These are phyloP conservation scores for Anser brachyrhynchus DNA, from an alignment of 2,113 vertebrate species.

Conservation along the genomic window DNA sequence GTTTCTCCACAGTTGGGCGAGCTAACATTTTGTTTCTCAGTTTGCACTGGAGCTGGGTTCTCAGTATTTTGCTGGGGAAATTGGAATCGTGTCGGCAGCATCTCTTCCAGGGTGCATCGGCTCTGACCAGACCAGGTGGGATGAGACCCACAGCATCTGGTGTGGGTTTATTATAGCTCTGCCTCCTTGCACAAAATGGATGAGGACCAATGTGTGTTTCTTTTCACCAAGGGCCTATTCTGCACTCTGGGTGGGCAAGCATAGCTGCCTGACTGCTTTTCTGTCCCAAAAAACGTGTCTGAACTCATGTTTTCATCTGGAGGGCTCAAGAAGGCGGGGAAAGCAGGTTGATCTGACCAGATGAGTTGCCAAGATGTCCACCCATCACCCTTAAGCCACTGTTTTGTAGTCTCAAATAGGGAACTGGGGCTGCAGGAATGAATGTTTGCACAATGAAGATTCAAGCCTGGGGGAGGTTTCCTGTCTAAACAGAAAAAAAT, in stretches of 20 bases:
- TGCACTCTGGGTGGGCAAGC: background rate
- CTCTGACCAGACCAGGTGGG: background rate
- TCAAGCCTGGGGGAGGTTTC: background rate
- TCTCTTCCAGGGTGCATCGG: background rate
- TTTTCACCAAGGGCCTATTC: background rate
- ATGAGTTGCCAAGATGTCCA: background rate
- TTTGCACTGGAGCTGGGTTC: background rate
- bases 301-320: background rate
- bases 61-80: background rate
- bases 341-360: background rate
- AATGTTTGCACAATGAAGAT: accelerated
- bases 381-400: background rate
- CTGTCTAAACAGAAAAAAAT: background rate
- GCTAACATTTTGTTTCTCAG: background rate
- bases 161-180: background rate
- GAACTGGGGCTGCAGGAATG: background rate
- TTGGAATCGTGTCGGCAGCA: background rate
- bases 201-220: accelerated
- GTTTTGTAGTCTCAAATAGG: background rate
- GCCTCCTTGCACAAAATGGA: background rate
- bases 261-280: background rate
- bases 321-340: background rate
- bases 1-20: background rate
- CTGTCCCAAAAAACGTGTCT: background rate
- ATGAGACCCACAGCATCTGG: background rate